These are phyloP conservation scores for Nasonia vitripennis DNA, from an alignment of 1,140 invertebrate species.

Conservation along the genomic window DNA sequence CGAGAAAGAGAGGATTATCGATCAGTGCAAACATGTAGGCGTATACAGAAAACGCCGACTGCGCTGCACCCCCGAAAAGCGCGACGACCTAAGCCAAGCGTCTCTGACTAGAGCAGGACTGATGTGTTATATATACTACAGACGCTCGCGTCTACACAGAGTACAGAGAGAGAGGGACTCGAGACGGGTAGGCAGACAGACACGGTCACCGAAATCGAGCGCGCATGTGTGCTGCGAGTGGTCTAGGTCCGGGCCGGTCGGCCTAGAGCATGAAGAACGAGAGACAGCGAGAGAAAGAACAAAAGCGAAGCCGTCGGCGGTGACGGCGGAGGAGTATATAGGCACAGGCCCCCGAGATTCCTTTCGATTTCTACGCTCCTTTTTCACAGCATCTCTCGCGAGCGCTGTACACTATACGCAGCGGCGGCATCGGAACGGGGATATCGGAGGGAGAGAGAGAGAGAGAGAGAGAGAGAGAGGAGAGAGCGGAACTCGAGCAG, in stretches of 20 bases:
- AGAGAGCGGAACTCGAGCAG: not conserved
- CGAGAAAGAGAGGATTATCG: constrained; percentile 18
- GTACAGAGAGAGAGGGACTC: not conserved
- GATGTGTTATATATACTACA: not conserved
- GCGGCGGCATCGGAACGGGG: not conserved
- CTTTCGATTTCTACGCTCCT: constrained; percentile 52
- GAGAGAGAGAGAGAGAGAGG: too few species aligned
- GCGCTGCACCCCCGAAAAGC: constrained; percentile 24
- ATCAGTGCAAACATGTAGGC: not conserved
- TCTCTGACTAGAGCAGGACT: not conserved
- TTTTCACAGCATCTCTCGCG: constrained; percentile 26
- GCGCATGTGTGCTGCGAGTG: not conserved
- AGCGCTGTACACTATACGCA: not conserved
- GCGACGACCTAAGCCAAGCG: not conserved
- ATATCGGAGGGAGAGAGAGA: not conserved
- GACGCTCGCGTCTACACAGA: not conserved
- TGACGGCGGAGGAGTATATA: not conserved
- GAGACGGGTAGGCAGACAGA: not conserved
- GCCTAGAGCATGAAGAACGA: not conserved
- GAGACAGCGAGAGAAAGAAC: not conserved
- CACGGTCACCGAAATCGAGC: not conserved
- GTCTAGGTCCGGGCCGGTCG: constrained; percentile 13
- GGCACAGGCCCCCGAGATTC: constrained; percentile 36
- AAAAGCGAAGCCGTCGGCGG: constrained; percentile 42
- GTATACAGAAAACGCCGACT: not conserved